These are phyloP conservation scores for Drosophila pruinosa DNA, from an alignment of 1,140 invertebrate species.

Conservation along the genomic window DNA sequence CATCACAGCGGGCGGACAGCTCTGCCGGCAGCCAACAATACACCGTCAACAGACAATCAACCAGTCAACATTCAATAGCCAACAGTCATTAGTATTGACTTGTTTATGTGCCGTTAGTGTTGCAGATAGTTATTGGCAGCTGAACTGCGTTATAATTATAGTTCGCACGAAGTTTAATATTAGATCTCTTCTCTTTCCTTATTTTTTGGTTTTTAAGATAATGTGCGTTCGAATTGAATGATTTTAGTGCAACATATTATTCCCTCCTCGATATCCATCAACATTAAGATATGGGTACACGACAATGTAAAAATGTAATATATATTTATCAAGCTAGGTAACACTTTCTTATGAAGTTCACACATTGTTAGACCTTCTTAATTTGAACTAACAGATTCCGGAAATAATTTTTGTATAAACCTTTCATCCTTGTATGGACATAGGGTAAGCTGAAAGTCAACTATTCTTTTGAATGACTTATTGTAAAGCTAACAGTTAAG, in stretches of 20 bases:
- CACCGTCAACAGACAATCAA: not conserved
- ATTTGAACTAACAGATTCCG: slow-evolving; percentile 7
- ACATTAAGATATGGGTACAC: slow-evolving; percentile 2
- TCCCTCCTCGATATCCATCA: slow-evolving; percentile 45
- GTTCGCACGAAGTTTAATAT: slow-evolving; percentile 10
- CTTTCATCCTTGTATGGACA: too few species aligned
- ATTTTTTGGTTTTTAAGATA: slow-evolving; percentile 6
- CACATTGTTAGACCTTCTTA: slow-evolving; percentile 55
- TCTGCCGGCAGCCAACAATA: not conserved
- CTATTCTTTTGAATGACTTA: too few species aligned
- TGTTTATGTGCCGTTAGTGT: slow-evolving; percentile 58
- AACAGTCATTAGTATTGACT: slow-evolving; percentile 36
- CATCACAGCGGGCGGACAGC: slow-evolving; percentile 31
- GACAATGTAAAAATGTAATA: slow-evolving; percentile 4
- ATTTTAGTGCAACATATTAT: slow-evolving; percentile 53
- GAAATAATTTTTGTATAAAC: too few species aligned
- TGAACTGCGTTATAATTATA: slow-evolving; percentile 30
- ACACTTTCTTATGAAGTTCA: slow-evolving; percentile 61
- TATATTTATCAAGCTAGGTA: slow-evolving; percentile 45
- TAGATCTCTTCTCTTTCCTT: not conserved
- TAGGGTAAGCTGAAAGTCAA: too few species aligned
- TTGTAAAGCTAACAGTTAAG: too few species aligned
- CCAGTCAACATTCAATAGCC: slow-evolving; percentile 4
- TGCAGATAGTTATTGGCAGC: slow-evolving; percentile 47
- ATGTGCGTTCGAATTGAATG: slow-evolving; percentile 47